Conservation (phyloP, 2,113 vertebrate genomes). For the Strix uralensis region DNA sequence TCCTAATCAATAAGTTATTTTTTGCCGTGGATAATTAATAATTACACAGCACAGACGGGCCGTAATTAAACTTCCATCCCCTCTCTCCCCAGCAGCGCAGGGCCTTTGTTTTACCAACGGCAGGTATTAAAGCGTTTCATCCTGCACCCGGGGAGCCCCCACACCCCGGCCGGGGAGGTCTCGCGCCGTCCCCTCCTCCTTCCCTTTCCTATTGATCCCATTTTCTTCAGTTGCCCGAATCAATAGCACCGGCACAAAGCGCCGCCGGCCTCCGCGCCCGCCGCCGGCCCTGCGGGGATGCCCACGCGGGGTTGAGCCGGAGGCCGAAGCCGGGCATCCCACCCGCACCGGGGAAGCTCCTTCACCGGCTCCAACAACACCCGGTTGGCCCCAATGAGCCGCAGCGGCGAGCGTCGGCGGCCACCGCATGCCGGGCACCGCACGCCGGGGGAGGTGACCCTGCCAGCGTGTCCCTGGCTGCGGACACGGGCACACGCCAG, state of each 20-base stretch:
- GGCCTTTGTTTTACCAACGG: slow-evolving; percentile 46
- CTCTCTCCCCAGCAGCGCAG: neutral
- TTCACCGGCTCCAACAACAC: accelerated
- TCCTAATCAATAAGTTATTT: slow-evolving; percentile 82
- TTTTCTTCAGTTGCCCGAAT: neutral
- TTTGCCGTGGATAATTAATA: slow-evolving; percentile 80
- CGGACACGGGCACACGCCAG: neutral
- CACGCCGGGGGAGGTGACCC: slow-evolving; percentile 1
- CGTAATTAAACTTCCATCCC: slow-evolving; percentile 77
- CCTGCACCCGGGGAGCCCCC: neutral
- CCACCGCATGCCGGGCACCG: accelerated
- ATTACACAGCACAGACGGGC: slow-evolving; percentile 70
- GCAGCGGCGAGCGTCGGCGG: accelerated
- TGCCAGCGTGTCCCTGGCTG: neutral
- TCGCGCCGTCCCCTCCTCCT: neutral
- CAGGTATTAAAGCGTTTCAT: slow-evolving; percentile 28
- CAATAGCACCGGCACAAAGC: slow-evolving; percentile 19
- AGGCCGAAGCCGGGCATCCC: neutral
- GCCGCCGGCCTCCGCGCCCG: neutral
- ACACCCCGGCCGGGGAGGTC: neutral
- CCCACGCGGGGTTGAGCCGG: neutral
- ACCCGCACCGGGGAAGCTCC: neutral
- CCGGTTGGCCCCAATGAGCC: accelerated
- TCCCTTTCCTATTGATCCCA: neutral
- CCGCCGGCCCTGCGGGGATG: neutral